Conservation (phyloP, 1,140 invertebrate species). For the Drosophila hydei region DNA sequence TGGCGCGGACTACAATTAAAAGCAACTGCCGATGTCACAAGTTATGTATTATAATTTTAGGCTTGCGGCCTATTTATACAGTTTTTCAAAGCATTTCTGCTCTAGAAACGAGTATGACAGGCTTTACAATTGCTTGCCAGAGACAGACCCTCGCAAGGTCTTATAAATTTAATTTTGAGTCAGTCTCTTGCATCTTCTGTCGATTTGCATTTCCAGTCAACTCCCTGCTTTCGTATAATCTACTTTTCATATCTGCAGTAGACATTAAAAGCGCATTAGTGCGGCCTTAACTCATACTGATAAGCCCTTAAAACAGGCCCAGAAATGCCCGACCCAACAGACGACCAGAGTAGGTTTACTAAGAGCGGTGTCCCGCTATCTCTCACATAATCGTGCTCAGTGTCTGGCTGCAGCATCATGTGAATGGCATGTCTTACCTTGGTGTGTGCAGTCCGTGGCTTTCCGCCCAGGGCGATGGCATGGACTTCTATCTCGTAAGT, state of each 20-base stretch:
- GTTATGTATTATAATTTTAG: conserved; percentile 80
- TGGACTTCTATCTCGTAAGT: conserved; percentile 93
- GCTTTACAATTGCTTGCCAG: conserved; percentile 14
- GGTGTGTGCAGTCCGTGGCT: conserved; percentile 89
- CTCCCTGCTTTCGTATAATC: conserved; percentile 60
- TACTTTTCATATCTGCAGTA: conserved; percentile 82
- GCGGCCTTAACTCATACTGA: conserved; percentile 66
- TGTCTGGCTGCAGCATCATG: conserved; percentile 11
- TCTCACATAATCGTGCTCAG: conserved; percentile 2
- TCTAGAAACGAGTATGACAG: conserved; percentile 32
- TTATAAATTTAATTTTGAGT: not conserved
- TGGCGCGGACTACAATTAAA: conserved; percentile 59
- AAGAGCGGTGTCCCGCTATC: not conserved
- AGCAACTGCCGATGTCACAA: conserved; percentile 77
- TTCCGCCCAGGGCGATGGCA: conserved; percentile 88
- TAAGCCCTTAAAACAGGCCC: conserved; percentile 59
- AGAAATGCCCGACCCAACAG: conserved; percentile 39
- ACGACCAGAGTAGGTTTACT: conserved; percentile 14
- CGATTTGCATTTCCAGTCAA: conserved; percentile 67
- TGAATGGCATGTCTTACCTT: conserved; percentile 88
- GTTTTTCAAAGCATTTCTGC: conserved; percentile 43
- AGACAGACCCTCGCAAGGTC: not conserved
- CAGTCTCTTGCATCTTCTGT: not conserved
- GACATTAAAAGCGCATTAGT: conserved; percentile 84
- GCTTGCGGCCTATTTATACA: conserved; percentile 79